A percentile compares a stretch with the other conserved stretches of the same genome.
These are phyloP conservation scores for Terebella lapidaria DNA, from an alignment of 2,888 invertebrate species.

Conservation along the genomic window DNA sequence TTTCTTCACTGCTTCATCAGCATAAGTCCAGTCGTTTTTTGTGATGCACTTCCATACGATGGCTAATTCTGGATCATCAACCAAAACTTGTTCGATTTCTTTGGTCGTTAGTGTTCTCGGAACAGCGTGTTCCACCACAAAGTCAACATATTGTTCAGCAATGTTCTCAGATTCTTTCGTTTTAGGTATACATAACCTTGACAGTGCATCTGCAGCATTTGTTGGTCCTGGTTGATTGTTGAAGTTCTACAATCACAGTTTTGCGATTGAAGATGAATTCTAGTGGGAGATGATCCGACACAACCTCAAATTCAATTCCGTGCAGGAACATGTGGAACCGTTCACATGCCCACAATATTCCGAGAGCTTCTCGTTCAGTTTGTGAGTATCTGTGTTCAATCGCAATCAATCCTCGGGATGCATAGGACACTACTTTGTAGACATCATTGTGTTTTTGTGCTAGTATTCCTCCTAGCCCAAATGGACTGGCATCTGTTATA, in stretches of 20 bases:
- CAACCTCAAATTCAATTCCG: background rate
- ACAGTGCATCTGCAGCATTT: background rate
- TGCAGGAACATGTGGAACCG: background rate
- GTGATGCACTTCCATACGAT: background rate
- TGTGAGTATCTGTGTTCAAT: too few relatives aligned
- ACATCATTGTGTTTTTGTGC: too few relatives aligned
- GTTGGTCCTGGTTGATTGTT: background rate
- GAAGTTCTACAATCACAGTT: background rate
- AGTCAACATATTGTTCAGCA: background rate
- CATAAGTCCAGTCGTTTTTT: background rate
- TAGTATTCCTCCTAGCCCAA: too few relatives aligned
- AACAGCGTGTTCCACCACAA: background rate
- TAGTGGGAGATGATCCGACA: background rate
- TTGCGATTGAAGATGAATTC: background rate
- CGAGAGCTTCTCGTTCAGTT: too few relatives aligned
- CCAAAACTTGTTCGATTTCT: background rate
- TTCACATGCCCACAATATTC: background rate
- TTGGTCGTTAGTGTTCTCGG: background rate
- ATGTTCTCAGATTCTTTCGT: background rate
- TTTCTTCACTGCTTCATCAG: too few relatives aligned
- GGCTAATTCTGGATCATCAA: background rate
- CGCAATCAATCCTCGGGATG: too few relatives aligned
- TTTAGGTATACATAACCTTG: background rate
- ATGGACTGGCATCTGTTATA: too few relatives aligned
- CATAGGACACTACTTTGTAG: too few relatives aligned